Evolutionary conservation across 1,140 invertebrate genomes (phyloP).

Genomic region (Drepana arcuata): DNA sequence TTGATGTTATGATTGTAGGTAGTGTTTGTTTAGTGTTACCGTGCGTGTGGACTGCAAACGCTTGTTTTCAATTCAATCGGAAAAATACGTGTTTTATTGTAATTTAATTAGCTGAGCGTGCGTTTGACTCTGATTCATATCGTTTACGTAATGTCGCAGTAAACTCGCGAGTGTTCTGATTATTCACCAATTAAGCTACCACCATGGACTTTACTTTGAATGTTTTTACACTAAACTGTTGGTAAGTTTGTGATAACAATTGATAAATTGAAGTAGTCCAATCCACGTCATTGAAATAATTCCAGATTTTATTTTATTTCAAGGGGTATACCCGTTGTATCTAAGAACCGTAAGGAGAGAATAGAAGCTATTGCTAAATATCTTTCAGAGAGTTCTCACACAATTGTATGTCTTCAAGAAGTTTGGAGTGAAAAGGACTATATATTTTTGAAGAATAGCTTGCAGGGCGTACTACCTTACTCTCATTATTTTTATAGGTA

Average conservation of each 20-base stretch:
- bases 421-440: slow-evolving; percentile 90
- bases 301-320: too few species aligned
- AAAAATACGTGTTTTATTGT: too few species aligned
- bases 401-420: slow-evolving; percentile 94
- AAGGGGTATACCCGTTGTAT: slow-evolving; percentile 88
- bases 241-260: slow-evolving; percentile 27
- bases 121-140: too few species aligned
- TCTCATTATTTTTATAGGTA: slow-evolving; percentile 96
- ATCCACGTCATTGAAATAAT: too few species aligned
- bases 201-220: slow-evolving; percentile 44
- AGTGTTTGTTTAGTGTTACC: too few species aligned
- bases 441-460: slow-evolving; percentile 77
- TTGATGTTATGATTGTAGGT: too few species aligned
- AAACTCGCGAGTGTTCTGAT: too few species aligned
- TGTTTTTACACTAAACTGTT: slow-evolving; percentile 60
- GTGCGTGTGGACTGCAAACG: too few species aligned
- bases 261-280: too few species aligned
- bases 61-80: slow-evolving; percentile 2
- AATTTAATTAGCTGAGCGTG: too few species aligned
- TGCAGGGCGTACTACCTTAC: slow-evolving; percentile 79
- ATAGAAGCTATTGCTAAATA: slow-evolving; percentile 86
- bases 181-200: too few species aligned
- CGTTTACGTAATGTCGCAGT: too few species aligned
- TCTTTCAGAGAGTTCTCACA: slow-evolving; percentile 80
- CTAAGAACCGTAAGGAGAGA: slow-evolving; percentile 82